Percentiles rank a stretch among this genome's conserved stretches.
These are phyloP conservation scores for Pteruthius melanotis DNA, from an alignment of 2,113 vertebrate species.

Conservation along the genomic window DNA sequence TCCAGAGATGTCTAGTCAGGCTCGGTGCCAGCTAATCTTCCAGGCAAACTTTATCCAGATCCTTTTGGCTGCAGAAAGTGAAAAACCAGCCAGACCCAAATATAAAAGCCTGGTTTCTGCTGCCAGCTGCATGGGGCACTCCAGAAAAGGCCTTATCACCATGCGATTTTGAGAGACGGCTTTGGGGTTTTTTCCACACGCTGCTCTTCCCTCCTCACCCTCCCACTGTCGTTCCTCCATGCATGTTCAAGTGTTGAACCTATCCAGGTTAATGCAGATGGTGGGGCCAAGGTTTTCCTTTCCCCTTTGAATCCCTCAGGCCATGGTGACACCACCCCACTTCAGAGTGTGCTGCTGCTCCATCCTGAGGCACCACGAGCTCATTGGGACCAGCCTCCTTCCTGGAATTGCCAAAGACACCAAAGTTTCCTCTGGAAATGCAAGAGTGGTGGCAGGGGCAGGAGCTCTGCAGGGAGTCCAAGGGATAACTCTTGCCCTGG, in stretches of 20 bases:
- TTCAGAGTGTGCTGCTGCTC: not conserved
- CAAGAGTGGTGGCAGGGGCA: not conserved
- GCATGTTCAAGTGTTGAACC: not conserved
- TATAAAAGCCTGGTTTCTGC: constrained; percentile 13
- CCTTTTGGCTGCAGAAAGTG: constrained; percentile 46
- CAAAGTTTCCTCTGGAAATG: not conserved
- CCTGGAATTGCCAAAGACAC: not conserved
- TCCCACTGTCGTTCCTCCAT: accelerated
- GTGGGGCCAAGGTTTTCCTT: not conserved
- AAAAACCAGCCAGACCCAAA: constrained; percentile 20
- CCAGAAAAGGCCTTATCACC: constrained; percentile 43
- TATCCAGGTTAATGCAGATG: not conserved
- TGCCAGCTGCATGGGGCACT: constrained; percentile 52
- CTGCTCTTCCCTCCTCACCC: not conserved
- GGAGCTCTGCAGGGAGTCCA: not conserved
- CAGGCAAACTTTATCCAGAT: constrained; percentile 55
- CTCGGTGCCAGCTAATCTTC: constrained; percentile 37
- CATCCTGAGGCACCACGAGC: not conserved
- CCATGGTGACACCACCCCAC: accelerated
- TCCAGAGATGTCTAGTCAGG: constrained; percentile 31
- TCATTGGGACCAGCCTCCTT: not conserved
- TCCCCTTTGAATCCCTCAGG: not conserved
- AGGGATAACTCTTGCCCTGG: not conserved
- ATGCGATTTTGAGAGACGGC: not conserved
- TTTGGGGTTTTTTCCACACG: not conserved